These are phyloP conservation scores for Lepeophtheirus nordmannii DNA, from an alignment of 2,888 invertebrate species.

Conservation along the genomic window DNA sequence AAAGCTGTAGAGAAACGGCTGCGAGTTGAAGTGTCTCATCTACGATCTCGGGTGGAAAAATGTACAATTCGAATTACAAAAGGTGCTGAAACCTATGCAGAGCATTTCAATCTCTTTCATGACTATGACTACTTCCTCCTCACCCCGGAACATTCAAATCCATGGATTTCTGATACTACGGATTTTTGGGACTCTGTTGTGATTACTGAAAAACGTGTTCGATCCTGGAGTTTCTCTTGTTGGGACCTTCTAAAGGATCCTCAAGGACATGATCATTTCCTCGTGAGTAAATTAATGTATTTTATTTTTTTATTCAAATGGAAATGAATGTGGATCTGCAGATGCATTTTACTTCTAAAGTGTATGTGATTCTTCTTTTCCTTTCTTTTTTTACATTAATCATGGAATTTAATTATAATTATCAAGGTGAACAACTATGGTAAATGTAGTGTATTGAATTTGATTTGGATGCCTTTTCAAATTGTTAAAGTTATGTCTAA, in stretches of 20 bases:
- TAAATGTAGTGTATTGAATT: too few relatives aligned
- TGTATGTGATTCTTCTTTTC: too few relatives aligned
- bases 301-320: too few relatives aligned
- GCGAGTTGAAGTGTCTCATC: background rate
- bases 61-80: conserved; percentile 18
- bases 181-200: conserved; percentile 90
- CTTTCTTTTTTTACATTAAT: too few relatives aligned
- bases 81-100: conserved; percentile 26
- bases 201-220: conserved; percentile 76
- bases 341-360: too few relatives aligned
- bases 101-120: conserved; percentile 74
- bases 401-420: too few relatives aligned
- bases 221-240: conserved; percentile 91
- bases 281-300: conserved; percentile 42
- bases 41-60: conserved; percentile 17
- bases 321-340: too few relatives aligned
- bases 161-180: conserved; percentile 86
- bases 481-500: too few relatives aligned
- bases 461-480: too few relatives aligned
- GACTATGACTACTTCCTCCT: conserved; percentile 93
- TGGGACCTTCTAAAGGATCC: conserved; percentile 85
- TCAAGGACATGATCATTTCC: conserved; percentile 90
- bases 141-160: conserved; percentile 82
- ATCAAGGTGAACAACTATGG: too few relatives aligned
- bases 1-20: background rate